Base-by-base conservation (phyloP, 1,140 invertebrate species). In the Frieseomelitta varia region DNA sequence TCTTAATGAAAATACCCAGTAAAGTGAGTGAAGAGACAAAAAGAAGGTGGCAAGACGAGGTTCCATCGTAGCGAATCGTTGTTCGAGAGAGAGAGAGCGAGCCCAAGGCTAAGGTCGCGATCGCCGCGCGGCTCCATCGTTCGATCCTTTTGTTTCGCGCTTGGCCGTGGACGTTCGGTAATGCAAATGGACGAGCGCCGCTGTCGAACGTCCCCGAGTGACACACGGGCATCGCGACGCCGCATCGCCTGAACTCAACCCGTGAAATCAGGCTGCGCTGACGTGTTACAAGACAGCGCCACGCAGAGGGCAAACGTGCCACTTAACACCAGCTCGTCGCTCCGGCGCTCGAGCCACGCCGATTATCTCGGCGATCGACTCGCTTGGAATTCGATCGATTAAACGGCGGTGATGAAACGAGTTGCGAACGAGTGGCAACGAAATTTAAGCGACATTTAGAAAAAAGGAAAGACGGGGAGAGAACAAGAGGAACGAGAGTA, bases 291-390 rank as follows among this genome's bases (percentile, higher is more conserved):
- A 92, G 91, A 92, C 91, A 88, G 86, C 81, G 85, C 71, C 71
- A 92, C 90, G 92, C 91, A 91, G 88, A 89, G 92, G 91, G 87
- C 90, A 92, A 86, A 82, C 84, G 84, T 88, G 81, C 81, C 89
- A 90, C 84, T 92, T 92, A 92, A 92, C 91, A 91, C 89, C 84
- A 65, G 78, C 81, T 58, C 84, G 79, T 85, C 81, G 79, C 39
- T 47, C 73, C 78, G 58, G 75, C 84, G 88, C 68, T 82, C 84
- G 83, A 79, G 63, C 74, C 87, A 76, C 77, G 80, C 81, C 65
- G 76, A 84, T 80, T 83, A 79, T 79, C 68, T 61, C 65, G 76
- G 24, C 76, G 87, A 88, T 86, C 77, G 80, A 77, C 85, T 78
- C 84, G 88, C 79, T 27, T 19, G 77, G 74, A 88, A 88, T 88